phyloP scores from a whole-genome alignment of 64 coral and sea anemone species.

The Actinia tenebrosa region DNA sequence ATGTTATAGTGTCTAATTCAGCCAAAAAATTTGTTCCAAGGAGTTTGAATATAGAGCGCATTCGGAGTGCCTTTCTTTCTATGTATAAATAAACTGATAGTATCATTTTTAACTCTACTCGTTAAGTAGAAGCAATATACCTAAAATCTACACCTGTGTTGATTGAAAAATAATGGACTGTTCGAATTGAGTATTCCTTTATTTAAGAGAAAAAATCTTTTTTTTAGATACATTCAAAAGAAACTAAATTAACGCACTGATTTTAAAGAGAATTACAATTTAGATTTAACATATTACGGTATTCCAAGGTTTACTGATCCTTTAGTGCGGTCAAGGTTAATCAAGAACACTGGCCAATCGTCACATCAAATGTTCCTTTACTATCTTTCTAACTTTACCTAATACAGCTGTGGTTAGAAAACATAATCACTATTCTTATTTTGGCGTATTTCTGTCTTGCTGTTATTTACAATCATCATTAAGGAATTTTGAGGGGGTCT shows the following conservation, averaged over 20 bases:
- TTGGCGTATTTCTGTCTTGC: neutral
- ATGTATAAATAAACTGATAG: neutral
- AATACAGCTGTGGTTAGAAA: neutral
- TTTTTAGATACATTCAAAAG: no score
- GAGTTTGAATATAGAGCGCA: no score
- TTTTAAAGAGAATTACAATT: neutral
- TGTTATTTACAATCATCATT: neutral
- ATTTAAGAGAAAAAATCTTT: neutral
- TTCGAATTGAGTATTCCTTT: neutral
- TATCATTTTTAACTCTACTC: neutral
- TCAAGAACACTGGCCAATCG: neutral
- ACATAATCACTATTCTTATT: neutral
- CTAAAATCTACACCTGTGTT: neutral
- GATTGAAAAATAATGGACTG: no score
- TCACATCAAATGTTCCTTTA: neutral
- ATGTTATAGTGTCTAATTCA: no score
- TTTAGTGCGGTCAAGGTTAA: neutral
- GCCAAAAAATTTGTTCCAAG: no score
- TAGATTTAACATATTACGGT: no score
- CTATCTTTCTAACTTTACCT: neutral
- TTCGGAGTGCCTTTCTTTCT: no score
- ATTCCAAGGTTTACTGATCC: no score
- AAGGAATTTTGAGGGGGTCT: no score
- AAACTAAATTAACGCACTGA: neutral
- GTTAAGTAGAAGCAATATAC: neutral